Evolutionary conservation across 2,797 vertebrate species (phyloP), one percentile per base, ranked within the genome.

Genomic region (Chanos chanos): DNA sequence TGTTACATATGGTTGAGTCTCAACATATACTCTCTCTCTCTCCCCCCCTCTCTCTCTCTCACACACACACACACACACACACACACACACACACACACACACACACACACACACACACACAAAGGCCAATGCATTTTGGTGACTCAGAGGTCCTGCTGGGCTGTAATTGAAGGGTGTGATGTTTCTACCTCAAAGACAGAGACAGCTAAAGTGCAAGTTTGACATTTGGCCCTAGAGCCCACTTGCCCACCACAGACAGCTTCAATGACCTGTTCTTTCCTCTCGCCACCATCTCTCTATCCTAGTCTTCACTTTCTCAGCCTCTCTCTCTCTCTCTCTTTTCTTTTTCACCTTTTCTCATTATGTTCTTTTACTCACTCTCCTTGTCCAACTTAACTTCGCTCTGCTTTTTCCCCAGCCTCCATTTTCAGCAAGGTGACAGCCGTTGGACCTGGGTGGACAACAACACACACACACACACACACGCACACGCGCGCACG

Each of bases 21-120:
- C 47, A 80, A 77, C 81, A 81, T 78, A 73, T 80, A 75, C 24
- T 60, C 69, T 77, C 73, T 68, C 81, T 77, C 81, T 78, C 73
- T 79, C 57, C 33, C 56, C 53, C 41, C 48, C 37, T 51, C 27
- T 56, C n/a, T 19, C 3, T n/a, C 81, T 77, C 81, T 78, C 73
- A 79, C 57, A 33, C 56, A 53, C 41, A 48, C 37, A 51, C 27
- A 56, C n/a, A 19, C 3, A 7, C 4, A 56, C 12, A 13, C 13
- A 7, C 24, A 12, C 49, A 9, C 43, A 28, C 65, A 70, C 67
- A 53, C 48, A 59, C 60, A 57, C 52, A 65, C 57, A 66, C 54
- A 54, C 15, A 40, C 44, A 52, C 41, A 31, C 58, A 21, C 44
- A 19, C 51, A 24, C 55, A 19, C 63, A 44, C 40, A 2, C 45